Base-by-base conservation (phyloP, 2,797 vertebrate genomes). In the Thunnus albacares region DNA sequence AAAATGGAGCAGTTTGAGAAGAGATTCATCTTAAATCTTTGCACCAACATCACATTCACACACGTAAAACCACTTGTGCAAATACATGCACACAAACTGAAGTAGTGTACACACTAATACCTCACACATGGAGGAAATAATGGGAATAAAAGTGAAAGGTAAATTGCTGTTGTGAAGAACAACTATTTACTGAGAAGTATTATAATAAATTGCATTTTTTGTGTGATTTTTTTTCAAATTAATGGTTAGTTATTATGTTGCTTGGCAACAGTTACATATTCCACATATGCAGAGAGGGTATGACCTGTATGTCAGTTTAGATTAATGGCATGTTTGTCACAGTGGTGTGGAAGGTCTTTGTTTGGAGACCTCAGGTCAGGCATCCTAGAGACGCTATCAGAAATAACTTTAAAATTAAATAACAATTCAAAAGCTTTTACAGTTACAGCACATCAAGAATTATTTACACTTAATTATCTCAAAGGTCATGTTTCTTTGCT, bases 301-400 rank as follows among this genome's bases (percentile, higher is more conserved):
- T 43, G 73, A 82, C 81, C 56, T 26, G 20, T 53, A 35, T 79
- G 81, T 88, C 74, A 52, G 59, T 65, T 82, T 22, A 84, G 73
- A 89, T 84, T 76, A 71, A 92, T 75, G 80, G 55, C 78, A 58
- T 85, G 77, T 87, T 91, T 90, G 80, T 79, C 86, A 81, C 77
- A 38, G 52, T n/a, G n/a, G 77, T 85, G 87, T 56, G 66, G 71
- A 87, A 59, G 51, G n/a, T 78, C 63, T 81, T 52, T 77, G 82
- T 85, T 81, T 64, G 65, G 70, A 80, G 56, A 62, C 61, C 52
- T 67, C 20, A 17, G 14, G 45, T 67, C 55, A 56, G 52, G 35
- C 62, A 8, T 70, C 65, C 28, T 3, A 0, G 26, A 81, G 28
- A 85, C 52, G 3, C 57, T 13, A 59, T 76, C 58, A 56, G 28